A percentile compares a stretch with the other conserved stretches of the same genome.
Conservation (phyloP, 2,888 invertebrate genomes). For the Cephus sareptanus region DNA sequence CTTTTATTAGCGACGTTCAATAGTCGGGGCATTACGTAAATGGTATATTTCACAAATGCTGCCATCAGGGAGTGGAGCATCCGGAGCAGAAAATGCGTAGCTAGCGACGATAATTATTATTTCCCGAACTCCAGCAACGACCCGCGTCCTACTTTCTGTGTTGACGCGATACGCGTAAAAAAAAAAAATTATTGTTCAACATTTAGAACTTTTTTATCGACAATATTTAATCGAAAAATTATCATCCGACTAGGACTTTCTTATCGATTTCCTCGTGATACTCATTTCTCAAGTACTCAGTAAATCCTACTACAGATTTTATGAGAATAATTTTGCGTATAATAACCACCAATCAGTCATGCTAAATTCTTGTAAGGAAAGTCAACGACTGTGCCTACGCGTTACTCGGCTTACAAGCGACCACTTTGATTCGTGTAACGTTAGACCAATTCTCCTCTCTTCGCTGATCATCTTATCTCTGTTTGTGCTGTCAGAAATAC, state of each 20-base stretch:
- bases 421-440: background rate
- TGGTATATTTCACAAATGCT: slow-evolving; percentile 41
- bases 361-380: background rate
- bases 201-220: too few species aligned
- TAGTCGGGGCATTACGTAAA: slow-evolving; percentile 43
- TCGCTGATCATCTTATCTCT: background rate
- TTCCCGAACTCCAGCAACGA: slow-evolving; percentile 25
- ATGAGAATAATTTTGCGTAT: background rate
- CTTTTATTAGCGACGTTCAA: background rate
- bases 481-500: background rate
- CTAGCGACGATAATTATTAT: slow-evolving; percentile 45
- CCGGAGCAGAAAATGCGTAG: slow-evolving; percentile 43
- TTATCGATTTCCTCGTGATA: background rate
- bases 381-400: background rate
- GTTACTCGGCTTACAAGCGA: background rate
- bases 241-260: background rate
- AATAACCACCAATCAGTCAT: background rate
- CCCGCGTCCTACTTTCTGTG: background rate
- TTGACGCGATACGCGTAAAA: background rate
- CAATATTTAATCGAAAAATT: background rate
- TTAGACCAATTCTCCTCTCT: background rate
- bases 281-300: background rate
- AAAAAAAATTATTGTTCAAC: background rate
- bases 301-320: background rate
- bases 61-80: slow-evolving; percentile 55